These are phyloP conservation scores for Sciaenops ocellatus DNA, from an alignment of 2,797 vertebrate genomes.

Conservation along the genomic window DNA sequence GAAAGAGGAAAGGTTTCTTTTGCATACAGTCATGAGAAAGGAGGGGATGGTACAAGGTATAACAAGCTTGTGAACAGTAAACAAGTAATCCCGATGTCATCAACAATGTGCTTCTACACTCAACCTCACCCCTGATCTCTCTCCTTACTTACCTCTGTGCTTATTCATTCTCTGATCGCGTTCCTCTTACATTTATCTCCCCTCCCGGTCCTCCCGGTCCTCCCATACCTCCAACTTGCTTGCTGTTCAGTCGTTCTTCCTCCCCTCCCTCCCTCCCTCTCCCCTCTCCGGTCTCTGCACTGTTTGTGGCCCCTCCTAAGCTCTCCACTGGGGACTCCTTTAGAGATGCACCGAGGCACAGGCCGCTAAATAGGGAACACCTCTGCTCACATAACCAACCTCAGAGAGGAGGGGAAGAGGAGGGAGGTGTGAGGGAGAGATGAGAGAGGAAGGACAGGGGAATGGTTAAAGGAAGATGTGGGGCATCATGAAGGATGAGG, in stretches of 20 bases:
- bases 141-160: background rate
- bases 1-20: background rate
- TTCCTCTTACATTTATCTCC: background rate
- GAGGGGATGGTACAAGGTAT: too few relatives aligned
- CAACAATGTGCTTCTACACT: background rate
- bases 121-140: background rate
- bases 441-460: background rate
- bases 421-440: slow-evolving; percentile 1
- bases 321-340: slow-evolving; percentile 53
- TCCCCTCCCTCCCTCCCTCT: background rate
- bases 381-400: slow-evolving; percentile 51
- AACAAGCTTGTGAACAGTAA: too few relatives aligned
- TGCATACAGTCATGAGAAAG: background rate
- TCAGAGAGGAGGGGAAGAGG: background rate
- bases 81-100: too few relatives aligned
- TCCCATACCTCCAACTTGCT: background rate
- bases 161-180: background rate
- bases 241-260: background rate
- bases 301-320: slow-evolving; percentile 40
- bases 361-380: slow-evolving; percentile 58
- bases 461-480: slow-evolving; percentile 25
- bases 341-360: slow-evolving; percentile 40
- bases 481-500: slow-evolving; percentile 17
- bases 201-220: too few relatives aligned
- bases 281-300: slow-evolving; percentile 20